Evolutionary conservation across 2,888 invertebrate genomes (phyloP).

Genomic region (Spialia ferax): DNA sequence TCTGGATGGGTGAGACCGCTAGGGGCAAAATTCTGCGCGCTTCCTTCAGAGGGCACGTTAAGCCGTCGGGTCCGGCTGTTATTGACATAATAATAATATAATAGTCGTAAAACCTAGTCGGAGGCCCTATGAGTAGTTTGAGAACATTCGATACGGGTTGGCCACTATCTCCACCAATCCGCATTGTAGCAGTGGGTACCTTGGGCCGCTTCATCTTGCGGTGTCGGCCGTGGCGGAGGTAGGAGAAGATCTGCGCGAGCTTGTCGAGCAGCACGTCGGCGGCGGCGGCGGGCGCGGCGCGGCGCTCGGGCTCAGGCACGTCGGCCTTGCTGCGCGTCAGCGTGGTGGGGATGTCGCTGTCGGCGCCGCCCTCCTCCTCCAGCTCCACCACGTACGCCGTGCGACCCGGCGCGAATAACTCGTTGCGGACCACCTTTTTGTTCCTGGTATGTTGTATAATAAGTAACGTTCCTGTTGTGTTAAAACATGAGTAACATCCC

Average conservation of each 20-base stretch:
- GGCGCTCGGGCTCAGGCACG: slow-evolving; percentile 90
- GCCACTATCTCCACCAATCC: too few relatives aligned
- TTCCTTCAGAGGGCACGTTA: too few relatives aligned
- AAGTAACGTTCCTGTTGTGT: too few relatives aligned
- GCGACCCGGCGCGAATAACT: slow-evolving; percentile 96
- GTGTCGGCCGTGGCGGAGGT: slow-evolving; percentile 94
- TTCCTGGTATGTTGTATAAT: slow-evolving; percentile 87
- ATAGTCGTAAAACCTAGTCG: too few relatives aligned
- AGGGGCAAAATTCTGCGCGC: too few relatives aligned
- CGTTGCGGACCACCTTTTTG: slow-evolving; percentile 93
- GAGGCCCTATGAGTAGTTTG: too few relatives aligned
- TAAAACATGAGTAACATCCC: too few relatives aligned
- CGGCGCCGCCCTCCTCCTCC: slow-evolving; percentile 90
- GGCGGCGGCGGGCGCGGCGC: slow-evolving; percentile 82
- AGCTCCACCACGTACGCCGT: slow-evolving; percentile 99
- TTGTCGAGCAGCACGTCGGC: slow-evolving; percentile 98
- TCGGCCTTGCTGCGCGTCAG: slow-evolving; percentile 97
- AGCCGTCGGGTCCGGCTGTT: too few relatives aligned
- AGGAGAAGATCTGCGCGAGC: slow-evolving; percentile 98
- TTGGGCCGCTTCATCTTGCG: slow-evolving; percentile 92
- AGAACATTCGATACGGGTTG: too few relatives aligned
- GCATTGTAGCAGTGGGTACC: too few relatives aligned
- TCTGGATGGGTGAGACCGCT: too few relatives aligned
- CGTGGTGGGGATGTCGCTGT: slow-evolving; percentile 98
- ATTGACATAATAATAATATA: too few relatives aligned